A percentile compares a stretch with the other conserved stretches of the same genome.
Evolutionary conservation across 2,797 vertebrate genomes (phyloP).

Genomic region (Zalophus californianus): DNA sequence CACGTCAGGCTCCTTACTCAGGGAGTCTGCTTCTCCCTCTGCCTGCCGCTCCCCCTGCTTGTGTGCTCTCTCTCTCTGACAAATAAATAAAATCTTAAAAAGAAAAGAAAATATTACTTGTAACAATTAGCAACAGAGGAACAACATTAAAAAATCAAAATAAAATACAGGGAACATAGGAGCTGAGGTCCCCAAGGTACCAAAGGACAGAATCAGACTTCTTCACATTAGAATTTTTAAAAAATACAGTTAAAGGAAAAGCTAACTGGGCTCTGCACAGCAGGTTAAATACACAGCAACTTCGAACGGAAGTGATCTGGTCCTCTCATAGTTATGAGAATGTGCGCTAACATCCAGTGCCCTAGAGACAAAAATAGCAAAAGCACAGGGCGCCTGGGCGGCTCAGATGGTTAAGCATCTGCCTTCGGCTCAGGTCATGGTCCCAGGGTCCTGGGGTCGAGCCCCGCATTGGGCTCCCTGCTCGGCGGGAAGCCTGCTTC

Average conservation of each 20-base stretch:
- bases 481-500: too few species aligned
- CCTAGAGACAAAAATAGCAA: constrained; percentile 53
- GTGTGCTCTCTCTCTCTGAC: too few species aligned
- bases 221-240: constrained; percentile 80
- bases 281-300: constrained; percentile 67
- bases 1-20: too few species aligned
- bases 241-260: constrained; percentile 65
- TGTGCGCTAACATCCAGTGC: constrained; percentile 67
- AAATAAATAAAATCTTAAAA: too few species aligned
- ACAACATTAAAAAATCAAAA: background rate
- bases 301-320: constrained; percentile 31
- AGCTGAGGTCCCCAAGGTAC: constrained; percentile 64
- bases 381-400: background rate
- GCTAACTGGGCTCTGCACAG: constrained; percentile 54
- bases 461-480: too few species aligned
- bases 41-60: too few species aligned
- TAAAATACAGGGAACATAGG: constrained; percentile 51
- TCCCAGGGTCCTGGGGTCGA: too few species aligned
- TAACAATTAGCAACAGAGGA: constrained; percentile 63
- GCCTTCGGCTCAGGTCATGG: too few species aligned
- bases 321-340: constrained; percentile 27
- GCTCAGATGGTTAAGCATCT: too few species aligned
- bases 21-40: too few species aligned
- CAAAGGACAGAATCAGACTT: constrained; percentile 59
- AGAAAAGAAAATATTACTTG: background rate